Evolutionary conservation across 1,140 invertebrate genomes (phyloP).

Genomic region (Varroa destructor): DNA sequence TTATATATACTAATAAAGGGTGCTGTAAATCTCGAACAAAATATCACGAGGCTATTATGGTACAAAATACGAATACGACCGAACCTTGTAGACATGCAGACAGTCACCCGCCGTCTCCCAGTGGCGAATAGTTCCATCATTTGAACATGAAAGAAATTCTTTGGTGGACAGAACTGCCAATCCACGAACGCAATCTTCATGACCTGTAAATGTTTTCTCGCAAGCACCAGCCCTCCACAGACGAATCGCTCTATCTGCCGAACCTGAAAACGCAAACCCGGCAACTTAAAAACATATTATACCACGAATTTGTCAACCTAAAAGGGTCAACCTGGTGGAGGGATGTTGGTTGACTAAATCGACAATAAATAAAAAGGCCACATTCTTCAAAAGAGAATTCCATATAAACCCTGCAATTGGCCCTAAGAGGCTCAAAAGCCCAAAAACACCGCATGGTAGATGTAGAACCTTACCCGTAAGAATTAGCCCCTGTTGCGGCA

Average conservation of each 20-base stretch:
- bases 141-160: conserved; percentile 71
- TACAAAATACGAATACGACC: conserved; percentile 49
- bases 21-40: no score
- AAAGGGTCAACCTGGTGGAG: no score
- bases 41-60: conserved; percentile 34
- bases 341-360: no score
- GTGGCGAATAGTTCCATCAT: conserved; percentile 67
- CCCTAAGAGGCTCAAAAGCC: no score
- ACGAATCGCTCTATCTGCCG: conserved; percentile 77
- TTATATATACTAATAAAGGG: no score
- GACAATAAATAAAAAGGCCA: no score
- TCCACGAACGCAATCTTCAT: conserved; percentile 77
- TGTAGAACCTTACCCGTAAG: conserved; percentile 50
- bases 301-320: no score
- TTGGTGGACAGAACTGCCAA: conserved; percentile 53
- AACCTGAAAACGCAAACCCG: conserved; percentile 39
- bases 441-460: conserved; percentile 6
- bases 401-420: no score
- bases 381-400: no score
- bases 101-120: conserved; percentile 67
- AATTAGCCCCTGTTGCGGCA: conserved; percentile 48
- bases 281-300: no score
- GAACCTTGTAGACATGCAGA: conserved; percentile 49
- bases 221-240: conserved; percentile 54
- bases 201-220: conserved; percentile 48